phyloP scores from a whole-genome alignment of 2,888 invertebrate genomes.

The Drosophila nigricruria region DNA sequence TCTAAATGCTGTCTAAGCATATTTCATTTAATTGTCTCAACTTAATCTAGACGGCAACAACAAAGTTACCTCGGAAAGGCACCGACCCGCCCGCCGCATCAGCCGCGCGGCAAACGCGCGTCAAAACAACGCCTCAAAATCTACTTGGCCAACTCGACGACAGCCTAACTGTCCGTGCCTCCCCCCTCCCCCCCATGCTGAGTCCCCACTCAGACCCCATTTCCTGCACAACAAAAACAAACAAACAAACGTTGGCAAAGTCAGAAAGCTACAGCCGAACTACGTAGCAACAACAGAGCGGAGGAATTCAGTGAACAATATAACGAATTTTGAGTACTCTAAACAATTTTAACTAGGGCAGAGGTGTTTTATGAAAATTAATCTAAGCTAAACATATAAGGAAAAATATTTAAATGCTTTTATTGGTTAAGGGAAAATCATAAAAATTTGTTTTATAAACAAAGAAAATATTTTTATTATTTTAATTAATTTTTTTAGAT shows the following conservation, averaged over 20 bases:
- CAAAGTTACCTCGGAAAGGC: slow-evolving; percentile 20
- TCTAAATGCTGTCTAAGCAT: slow-evolving; percentile 73
- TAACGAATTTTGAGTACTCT: slow-evolving; percentile 17
- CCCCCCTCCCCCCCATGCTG: slow-evolving; percentile 2
- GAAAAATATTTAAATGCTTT: too few relatives aligned
- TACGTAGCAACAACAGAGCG: slow-evolving; percentile 44
- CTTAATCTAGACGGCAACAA: slow-evolving; percentile 53
- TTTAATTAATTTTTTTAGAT: too few relatives aligned
- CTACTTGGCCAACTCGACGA: slow-evolving; percentile 45
- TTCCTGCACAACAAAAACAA: slow-evolving; percentile 27
- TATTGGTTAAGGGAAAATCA: too few relatives aligned
- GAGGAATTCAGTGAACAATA: too few relatives aligned
- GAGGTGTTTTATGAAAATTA: not conserved
- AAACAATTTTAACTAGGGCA: not conserved
- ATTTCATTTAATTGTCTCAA: slow-evolving; percentile 67
- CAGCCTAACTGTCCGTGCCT: slow-evolving; percentile 21
- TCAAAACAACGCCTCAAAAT: slow-evolving; percentile 75
- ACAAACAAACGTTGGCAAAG: slow-evolving; percentile 61
- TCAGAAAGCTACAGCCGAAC: slow-evolving; percentile 56
- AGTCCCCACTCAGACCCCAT: not conserved
- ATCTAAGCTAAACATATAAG: not conserved
- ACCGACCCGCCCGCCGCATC: not conserved
- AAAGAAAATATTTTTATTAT: too few relatives aligned
- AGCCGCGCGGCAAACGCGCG: slow-evolving; percentile 36
- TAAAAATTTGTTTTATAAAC: too few relatives aligned